phyloP scores from a whole-genome alignment of 2,797 vertebrate species.

The Masticophis lateralis region DNA sequence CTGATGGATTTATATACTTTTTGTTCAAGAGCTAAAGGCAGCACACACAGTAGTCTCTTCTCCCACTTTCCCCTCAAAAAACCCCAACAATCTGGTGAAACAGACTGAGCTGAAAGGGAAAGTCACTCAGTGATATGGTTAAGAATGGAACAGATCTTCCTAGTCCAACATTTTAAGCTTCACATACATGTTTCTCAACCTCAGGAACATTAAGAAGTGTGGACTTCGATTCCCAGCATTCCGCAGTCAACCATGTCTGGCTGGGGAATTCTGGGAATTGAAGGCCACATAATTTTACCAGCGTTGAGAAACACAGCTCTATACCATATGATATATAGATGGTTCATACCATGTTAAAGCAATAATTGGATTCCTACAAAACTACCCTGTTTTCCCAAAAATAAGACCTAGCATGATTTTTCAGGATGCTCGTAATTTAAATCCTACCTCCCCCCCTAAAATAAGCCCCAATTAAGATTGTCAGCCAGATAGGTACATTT shows the following conservation, averaged over 20 bases:
- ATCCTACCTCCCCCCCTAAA: too few species aligned
- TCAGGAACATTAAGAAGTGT: background rate
- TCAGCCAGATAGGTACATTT: too few species aligned
- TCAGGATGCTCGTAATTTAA: too few species aligned
- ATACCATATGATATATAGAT: background rate
- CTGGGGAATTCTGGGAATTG: background rate
- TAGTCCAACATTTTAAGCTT: background rate
- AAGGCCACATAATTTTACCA: background rate
- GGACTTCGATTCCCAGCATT: background rate
- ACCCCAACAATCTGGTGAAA: background rate
- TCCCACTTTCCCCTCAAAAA: too few species aligned
- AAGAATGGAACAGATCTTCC: background rate
- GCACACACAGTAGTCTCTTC: background rate
- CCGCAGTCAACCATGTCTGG: background rate
- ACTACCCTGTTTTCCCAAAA: too few species aligned
- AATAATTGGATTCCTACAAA: background rate
- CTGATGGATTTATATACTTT: background rate
- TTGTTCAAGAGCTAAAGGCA: background rate
- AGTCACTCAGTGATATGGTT: background rate
- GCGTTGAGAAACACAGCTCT: background rate
- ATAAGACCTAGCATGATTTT: too few species aligned
- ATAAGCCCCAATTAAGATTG: too few species aligned
- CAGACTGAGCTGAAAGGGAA: background rate
- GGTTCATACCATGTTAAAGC: background rate
- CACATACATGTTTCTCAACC: background rate